Percentiles rank a stretch among this genome's conserved stretches.
Evolutionary conservation across 2,113 vertebrate genomes (phyloP).

Genomic region (Cynoglossus semilaevis): DNA sequence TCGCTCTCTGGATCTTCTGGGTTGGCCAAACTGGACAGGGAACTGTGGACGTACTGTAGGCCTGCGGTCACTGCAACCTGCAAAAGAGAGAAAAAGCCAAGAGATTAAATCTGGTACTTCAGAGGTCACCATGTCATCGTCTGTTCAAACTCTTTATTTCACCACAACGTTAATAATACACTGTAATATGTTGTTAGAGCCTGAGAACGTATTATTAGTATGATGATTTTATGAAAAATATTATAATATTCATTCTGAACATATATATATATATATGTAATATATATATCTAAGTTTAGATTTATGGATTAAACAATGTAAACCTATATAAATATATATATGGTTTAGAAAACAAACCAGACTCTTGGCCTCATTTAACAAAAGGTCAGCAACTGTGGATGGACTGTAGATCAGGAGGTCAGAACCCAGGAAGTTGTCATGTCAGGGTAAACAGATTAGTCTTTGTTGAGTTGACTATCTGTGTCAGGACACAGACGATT

Average conservation of each 20-base stretch:
- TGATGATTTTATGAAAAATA: no score
- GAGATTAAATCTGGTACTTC: background rate
- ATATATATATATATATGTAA: no score
- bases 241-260: no score
- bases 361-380: background rate
- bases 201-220: no score
- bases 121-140: no score
- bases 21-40: conserved; percentile 83
- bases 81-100: background rate
- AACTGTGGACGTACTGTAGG: conserved; percentile 88
- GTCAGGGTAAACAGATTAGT: conserved; percentile 41
- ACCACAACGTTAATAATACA: no score
- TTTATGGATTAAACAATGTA: no score
- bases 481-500: conserved; percentile 41
- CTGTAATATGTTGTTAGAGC: no score
- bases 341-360: no score
- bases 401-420: conserved; percentile 19
- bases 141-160: no score
- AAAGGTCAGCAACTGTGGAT: conserved; percentile 2
- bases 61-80: conserved; percentile 83
- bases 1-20: conserved; percentile 90
- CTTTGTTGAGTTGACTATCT: conserved; percentile 18
- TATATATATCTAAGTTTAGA: no score
- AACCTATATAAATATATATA: no score
- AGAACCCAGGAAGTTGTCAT: conserved; percentile 40